Percentiles rank a stretch among this genome's conserved stretches.
Conservation (phyloP, 2,797 vertebrate genomes). For the Micromesistius poutassou region DNA sequence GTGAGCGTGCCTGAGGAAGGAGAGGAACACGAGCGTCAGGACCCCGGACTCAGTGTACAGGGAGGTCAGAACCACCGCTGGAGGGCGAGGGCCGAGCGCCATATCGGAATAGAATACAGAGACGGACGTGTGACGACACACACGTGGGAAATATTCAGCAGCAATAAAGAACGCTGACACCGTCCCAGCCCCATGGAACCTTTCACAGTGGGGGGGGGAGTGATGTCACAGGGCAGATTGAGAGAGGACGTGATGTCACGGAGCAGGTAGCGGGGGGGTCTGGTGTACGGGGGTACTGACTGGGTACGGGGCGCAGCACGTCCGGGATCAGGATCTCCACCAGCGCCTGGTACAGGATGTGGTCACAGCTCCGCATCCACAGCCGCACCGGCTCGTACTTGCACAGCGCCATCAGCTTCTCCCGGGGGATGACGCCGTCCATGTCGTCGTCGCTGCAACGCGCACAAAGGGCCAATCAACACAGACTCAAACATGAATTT, state of each 20-base stretch:
- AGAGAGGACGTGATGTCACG: no score
- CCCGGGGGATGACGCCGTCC: slow-evolving; percentile 80
- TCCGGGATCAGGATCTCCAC: slow-evolving; percentile 97
- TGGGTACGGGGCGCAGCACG: slow-evolving; percentile 92
- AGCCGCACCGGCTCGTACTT: slow-evolving; percentile 86
- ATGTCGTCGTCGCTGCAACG: slow-evolving; percentile 81
- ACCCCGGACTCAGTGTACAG: no score
- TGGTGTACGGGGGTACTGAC: slow-evolving; percentile 70
- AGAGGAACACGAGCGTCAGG: not conserved
- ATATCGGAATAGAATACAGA: no score
- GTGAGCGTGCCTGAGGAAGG: slow-evolving; percentile 86
- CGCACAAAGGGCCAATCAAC: not conserved
- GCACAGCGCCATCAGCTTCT: slow-evolving; percentile 88
- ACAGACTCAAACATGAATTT: no score
- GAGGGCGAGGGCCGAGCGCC: not conserved
- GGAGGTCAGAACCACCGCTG: not conserved
- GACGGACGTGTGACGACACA: no score
- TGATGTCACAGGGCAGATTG: no score
- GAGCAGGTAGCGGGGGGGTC: no score
- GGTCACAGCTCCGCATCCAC: slow-evolving; percentile 98
- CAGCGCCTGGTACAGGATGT: slow-evolving; percentile 95
- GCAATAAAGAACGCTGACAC: no score
- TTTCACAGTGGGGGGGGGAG: no score
- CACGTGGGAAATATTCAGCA: no score
- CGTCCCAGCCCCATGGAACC: no score